Evolutionary conservation across 2,797 vertebrate genomes (phyloP), one percentile per base, ranked within the genome.

Genomic region (Syngnathus rostellatus): DNA sequence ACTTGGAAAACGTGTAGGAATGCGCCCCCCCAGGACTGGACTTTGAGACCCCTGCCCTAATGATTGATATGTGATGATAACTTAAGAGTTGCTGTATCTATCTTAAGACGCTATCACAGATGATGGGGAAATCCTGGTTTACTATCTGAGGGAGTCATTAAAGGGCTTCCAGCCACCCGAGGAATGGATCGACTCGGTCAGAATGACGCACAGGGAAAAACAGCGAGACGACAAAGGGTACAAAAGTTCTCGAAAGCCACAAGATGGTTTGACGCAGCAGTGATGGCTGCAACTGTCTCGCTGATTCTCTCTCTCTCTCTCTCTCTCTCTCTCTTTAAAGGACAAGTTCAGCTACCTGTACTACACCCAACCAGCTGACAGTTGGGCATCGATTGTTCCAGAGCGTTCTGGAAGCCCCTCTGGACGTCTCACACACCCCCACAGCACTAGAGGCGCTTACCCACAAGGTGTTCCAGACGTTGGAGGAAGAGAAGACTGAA

Each of bases 91-190:
- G 39, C 8, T 51, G 51, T 54, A 2, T 63, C 31, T 54, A 2
- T 63, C 31, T 45, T 50, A 80, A 97, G 95, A 92, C 79, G 92
- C 93, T 8, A 72, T 96, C 76, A 92, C 90, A 12, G 86, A 91
- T 69, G 92, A 94, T 16, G 94, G 94, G 8, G 87, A 96, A 79
- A 89, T 97, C 77, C 87, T 88, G 38, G 92, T 98, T 9, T 98
- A 95, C 81, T 94, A 90, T 82, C 88, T 88, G 37, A 84, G 89
- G 68, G 90, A 91, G 9, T 81, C 91, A 0, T 67, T 95, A 58
- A 90, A 84, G 63, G 87, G 79, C 64, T 98, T 95, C 19, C 66
- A 72, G 2, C 83, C 90, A 0, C 95, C 97, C 5, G 77, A 88
- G 2, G 90, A 83, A 0, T 99, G 96, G 96, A 88, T 86, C 4